phyloP scores from a whole-genome alignment of 2,113 vertebrate genomes.

The Nibea albiflora region DNA sequence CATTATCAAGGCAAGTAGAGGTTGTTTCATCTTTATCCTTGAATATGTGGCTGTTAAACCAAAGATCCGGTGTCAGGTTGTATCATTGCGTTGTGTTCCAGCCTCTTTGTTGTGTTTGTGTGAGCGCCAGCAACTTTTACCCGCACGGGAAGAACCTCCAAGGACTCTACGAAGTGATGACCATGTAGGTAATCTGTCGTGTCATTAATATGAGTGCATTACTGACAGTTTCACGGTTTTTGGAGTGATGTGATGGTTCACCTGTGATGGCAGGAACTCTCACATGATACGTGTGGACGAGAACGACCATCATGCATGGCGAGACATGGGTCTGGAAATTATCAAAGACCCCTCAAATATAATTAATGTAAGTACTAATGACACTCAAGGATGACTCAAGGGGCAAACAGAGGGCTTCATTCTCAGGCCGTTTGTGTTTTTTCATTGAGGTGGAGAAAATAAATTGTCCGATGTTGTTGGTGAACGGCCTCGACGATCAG shows the following conservation, averaged over 20 bases:
- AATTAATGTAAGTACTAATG: slow-evolving; percentile 52
- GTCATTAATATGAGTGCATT: neutral
- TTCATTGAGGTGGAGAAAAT: slow-evolving; percentile 76
- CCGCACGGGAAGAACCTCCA: fast-evolving
- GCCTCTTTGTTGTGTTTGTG: slow-evolving; percentile 79
- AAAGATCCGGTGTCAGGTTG: no score
- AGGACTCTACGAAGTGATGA: fast-evolving
- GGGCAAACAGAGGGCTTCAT: no score
- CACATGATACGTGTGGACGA: slow-evolving; percentile 27
- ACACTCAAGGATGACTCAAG: no score
- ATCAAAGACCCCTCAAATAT: slow-evolving; percentile 19
- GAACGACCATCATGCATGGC: slow-evolving; percentile 64
- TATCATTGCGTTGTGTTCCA: slow-evolving; percentile 42
- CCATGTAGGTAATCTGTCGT: slow-evolving; percentile 48
- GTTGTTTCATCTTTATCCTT: neutral
- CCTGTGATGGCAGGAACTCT: slow-evolving; percentile 36
- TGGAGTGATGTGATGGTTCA: neutral
- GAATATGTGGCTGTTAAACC: neutral
- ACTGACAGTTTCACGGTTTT: neutral
- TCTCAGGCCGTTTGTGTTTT: neutral
- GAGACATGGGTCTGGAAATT: slow-evolving; percentile 42
- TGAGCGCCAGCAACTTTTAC: slow-evolving; percentile 65
- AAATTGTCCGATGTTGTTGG: slow-evolving; percentile 79
- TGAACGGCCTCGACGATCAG: slow-evolving; percentile 81
- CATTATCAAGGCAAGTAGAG: slow-evolving; percentile 55